Percentiles rank a stretch among this genome's conserved stretches.
phyloP scores from a whole-genome alignment of 35 echinoderm and acorn worm genomes.

The Lytechinus pictus region DNA sequence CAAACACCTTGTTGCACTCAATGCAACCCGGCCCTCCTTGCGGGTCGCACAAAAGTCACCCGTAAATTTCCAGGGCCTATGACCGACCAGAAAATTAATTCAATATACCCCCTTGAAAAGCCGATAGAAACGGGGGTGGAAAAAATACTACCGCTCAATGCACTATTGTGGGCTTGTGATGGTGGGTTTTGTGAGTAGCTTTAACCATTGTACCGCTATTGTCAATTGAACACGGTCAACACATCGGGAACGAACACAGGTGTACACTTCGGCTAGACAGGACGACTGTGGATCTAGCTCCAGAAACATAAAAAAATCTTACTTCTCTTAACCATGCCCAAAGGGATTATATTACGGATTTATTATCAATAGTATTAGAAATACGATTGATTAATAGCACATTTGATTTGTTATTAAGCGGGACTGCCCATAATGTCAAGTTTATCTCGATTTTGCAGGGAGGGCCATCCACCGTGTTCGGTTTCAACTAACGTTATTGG shows the following conservation, averaged over 20 bases:
- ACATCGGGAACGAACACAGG: neutral
- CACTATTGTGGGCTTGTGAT: conserved; percentile 16
- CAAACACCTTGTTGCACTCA: neutral
- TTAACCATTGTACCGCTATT: conserved; percentile 23
- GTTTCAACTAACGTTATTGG: neutral
- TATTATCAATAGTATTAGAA: neutral
- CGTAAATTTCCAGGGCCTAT: neutral
- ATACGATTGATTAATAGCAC: neutral
- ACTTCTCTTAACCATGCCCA: neutral
- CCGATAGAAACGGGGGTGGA: neutral
- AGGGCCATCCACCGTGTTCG: neutral
- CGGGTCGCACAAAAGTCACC: conserved; percentile 15
- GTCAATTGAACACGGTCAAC: conserved; percentile 1
- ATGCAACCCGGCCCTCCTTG: neutral
- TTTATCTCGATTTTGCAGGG: neutral
- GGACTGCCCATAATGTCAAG: neutral
- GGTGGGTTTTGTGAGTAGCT: conserved; percentile 29
- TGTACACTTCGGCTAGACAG: neutral
- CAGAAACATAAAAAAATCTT: neutral
- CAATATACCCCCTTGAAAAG: neutral
- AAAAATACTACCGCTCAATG: neutral
- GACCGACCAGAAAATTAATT: conserved; percentile 11
- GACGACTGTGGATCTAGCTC: neutral
- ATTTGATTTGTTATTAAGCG: neutral
- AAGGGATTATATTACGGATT: neutral